Base-by-base conservation (phyloP, 2,113 vertebrate species). In the Macquaria australasica region DNA sequence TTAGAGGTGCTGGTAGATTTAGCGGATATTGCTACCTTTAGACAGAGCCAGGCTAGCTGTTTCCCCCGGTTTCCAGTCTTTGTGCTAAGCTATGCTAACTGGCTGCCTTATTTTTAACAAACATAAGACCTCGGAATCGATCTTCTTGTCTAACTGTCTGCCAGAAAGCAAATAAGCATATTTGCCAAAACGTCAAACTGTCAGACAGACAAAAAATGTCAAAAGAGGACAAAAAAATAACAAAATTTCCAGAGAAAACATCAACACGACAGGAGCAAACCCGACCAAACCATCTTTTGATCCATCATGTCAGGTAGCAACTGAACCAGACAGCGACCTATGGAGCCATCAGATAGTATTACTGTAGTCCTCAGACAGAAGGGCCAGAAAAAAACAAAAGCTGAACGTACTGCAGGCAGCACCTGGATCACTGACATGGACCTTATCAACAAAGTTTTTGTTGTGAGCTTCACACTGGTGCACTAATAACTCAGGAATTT, bases 331-430 rank as follows among this genome's bases (percentile, higher is more conserved):
- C 74, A 43, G 68, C 6, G 3, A 16, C 53, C 58, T 25, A 37
- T 68, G 48, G 12, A 78, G 62, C 23, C 41, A 72, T 76, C 21
- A 31, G 31, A 79, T 74, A 28, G 11, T n/a, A 39, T 43, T 39
- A 75, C n/a, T 12, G 14, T 37, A 11, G 41, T 72, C 66, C 20
- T 55, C 15, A 67, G 72, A 64, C 28, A 55, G 28, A 48, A 23
- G 8, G 31, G 25, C 21, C 62, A 58, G 55, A 43, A 58, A 53
- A 10, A 14, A 58, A 55, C 7, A 51, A 18, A 55, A 50, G 20
- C 6, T 20, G 53, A 34, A 79, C 7, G 4, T 10, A 6, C 16
- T 43, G 53, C 14, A 43, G 41, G 28, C 63, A 59, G 66, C n/a
- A 21, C 59, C 39, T 50, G 53, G 37, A 62, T 48, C 55, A 51